phyloP scores from a whole-genome alignment of 2,113 vertebrate genomes.

The Semnopithecus entellus region DNA sequence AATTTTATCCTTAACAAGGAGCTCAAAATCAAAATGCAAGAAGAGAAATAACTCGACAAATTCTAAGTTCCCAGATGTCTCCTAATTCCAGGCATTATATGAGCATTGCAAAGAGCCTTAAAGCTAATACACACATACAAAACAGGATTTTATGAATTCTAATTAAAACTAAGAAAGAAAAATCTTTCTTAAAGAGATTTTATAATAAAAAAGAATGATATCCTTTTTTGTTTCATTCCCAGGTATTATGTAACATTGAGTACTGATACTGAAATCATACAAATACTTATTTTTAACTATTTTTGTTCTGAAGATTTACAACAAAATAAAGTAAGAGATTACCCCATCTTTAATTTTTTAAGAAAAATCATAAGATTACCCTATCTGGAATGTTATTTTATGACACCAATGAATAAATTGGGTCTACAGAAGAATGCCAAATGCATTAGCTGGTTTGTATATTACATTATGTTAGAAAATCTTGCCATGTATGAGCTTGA shows the following conservation, averaged over 20 bases:
- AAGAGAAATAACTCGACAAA: slow-evolving; percentile 39
- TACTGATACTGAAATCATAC: not conserved
- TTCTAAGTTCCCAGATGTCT: not conserved
- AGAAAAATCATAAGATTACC: not conserved
- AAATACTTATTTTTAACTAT: slow-evolving; percentile 25
- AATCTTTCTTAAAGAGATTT: slow-evolving; percentile 46
- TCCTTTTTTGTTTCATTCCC: not conserved
- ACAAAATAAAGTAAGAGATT: not conserved
- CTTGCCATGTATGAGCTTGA: slow-evolving; percentile 43
- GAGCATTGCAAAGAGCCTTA: slow-evolving; percentile 24
- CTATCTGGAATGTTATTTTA: slow-evolving; percentile 45
- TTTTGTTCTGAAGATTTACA: slow-evolving; percentile 30
- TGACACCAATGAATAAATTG: slow-evolving; percentile 18
- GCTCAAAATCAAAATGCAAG: slow-evolving; percentile 36
- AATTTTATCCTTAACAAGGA: slow-evolving; percentile 7
- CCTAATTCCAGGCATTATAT: slow-evolving; percentile 17
- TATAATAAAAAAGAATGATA: not conserved
- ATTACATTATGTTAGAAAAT: slow-evolving; percentile 48
- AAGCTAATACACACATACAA: slow-evolving; percentile 37
- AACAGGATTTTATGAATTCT: slow-evolving; percentile 18
- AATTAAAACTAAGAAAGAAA: slow-evolving; percentile 55
- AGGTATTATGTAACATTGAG: not conserved
- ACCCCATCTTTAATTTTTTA: not conserved
- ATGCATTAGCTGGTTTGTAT: slow-evolving; percentile 15
- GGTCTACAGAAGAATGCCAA: slow-evolving; percentile 43